Evolutionary conservation across 2,888 invertebrate species (phyloP), one percentile per base, ranked within the genome.

Genomic region (Cylloceria caligata): DNA sequence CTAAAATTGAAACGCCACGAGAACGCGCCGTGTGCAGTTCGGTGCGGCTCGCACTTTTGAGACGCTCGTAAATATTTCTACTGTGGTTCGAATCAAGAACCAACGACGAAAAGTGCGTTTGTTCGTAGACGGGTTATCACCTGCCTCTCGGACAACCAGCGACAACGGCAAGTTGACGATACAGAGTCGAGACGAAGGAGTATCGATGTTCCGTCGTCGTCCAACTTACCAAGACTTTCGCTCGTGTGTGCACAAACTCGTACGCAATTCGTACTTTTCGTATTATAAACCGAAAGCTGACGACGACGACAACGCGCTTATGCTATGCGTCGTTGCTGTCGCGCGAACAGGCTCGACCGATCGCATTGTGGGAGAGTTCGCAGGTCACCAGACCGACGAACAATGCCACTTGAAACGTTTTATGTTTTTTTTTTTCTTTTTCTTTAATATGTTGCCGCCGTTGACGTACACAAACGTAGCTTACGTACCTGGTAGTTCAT

Each of bases 341-440:
- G 64, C 11, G 42, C 64, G 11, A 19, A 42, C 34, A 55, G 16
- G 16, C 36, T 45, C 62, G 57, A 67, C 24, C 75, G 74, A 69
- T 52, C 57, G 76, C 81, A 88, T 88, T 89, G 90, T 90, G 91
- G 90, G 91, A 90, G 89, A 90, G 91, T 91, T 91, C 91, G 88
- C 89, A 89, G 91, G 91, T 91, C 90, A 90, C 88, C 88, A 86
- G 89, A 88, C 85, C 87, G 79, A 82, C 86, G 88, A 90, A 91
- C 91, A 91, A 91, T 91, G 86, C 87, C 85, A 84, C 64, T 55
- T 39, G 30, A 13, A 60, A 86, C 85, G 88, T 89, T 89, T 86
- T 85, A 39, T 39, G 62, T 62, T 21, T 49, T n/a, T 27, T 30
- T 55, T 67, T 52, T 67, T 57, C 34, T 21, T 57, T 71, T 9